Base-by-base conservation (phyloP, 2,797 vertebrate genomes). In the Muscicapa comitata region DNA sequence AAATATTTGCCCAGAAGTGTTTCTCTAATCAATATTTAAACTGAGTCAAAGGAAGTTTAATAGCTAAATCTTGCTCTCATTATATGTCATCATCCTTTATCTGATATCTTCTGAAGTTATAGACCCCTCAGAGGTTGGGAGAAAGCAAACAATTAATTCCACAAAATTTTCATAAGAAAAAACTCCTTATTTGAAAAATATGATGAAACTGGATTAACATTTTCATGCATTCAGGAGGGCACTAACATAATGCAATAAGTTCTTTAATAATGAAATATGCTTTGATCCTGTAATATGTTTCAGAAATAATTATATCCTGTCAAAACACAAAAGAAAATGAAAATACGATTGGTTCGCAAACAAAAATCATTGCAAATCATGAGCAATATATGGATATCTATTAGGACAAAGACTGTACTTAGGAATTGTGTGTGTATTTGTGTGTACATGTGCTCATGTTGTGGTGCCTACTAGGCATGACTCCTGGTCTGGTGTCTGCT, bases 11-110 rank as follows among this genome's bases (percentile, higher is more conserved):
- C 82, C 55, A 92, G 80, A 97, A 97, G 66, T 94, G 54, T 90
- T 97, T 96, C 90, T 75, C 92, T 95, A 97, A 97, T 96, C 95
- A 97, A 96, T 95, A 93, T 94, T 96, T 97, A 74, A 96, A 94
- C 84, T 90, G 83, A 97, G 73, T 82, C 80, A 95, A 84, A 96
- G 48, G 79, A 91, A 86, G 87, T 94, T 95, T 95, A 96, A 96
- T 93, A 93, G 93, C 92, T 94, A 97, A 94, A 93, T 96, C 57
- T 96, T 92, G 71, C 70, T 86, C 83, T 97, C 93, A 94, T 95
- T 97, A 96, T 74, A 92, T 89, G 96, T 54, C 47, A 96, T 93
- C 90, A 95, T 85, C 35, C 78, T 90, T 95, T 95, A 94, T 88
- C 65, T 74, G 91, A 50, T 90, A 73, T 86, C 66, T 94, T 97